Evolutionary conservation across 2,113 vertebrate species (phyloP).

Genomic region (Chaenocephalus aceratus): DNA sequence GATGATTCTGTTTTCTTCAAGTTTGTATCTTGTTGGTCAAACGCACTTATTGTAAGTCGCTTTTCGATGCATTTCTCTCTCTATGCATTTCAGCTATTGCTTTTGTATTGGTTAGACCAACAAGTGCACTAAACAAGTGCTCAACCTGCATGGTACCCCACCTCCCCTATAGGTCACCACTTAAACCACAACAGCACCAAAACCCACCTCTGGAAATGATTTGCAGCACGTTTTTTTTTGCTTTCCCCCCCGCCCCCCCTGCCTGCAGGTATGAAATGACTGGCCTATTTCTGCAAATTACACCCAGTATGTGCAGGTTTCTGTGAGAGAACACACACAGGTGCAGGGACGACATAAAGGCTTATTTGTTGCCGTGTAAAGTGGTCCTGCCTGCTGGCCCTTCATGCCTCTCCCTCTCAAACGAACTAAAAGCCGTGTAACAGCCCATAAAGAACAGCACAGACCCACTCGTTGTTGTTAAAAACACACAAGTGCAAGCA

Average conservation of each 20-base stretch:
- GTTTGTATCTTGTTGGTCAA: too few relatives aligned
- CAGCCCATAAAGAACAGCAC: background rate
- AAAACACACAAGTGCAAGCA: background rate
- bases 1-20: too few relatives aligned
- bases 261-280: constrained; percentile 66
- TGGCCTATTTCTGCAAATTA: constrained; percentile 75
- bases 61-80: background rate
- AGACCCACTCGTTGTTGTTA: background rate
- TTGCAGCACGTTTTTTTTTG: constrained; percentile 33
- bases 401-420: constrained; percentile 27
- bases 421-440: constrained; percentile 19
- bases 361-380: constrained; percentile 49
- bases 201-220: constrained; percentile 46
- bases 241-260: background rate
- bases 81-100: background rate
- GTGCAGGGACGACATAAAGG: constrained; percentile 58
- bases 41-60: too few relatives aligned
- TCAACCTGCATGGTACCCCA: constrained; percentile 30
- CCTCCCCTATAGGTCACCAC: constrained; percentile 33
- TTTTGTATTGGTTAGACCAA: background rate
- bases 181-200: constrained; percentile 44
- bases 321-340: constrained; percentile 52
- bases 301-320: constrained; percentile 57
- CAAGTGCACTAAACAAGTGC: constrained; percentile 39
- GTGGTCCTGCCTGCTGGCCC: constrained; percentile 41